phyloP scores from a whole-genome alignment of 2,888 invertebrate species.

The Notodonta dromedarius region DNA sequence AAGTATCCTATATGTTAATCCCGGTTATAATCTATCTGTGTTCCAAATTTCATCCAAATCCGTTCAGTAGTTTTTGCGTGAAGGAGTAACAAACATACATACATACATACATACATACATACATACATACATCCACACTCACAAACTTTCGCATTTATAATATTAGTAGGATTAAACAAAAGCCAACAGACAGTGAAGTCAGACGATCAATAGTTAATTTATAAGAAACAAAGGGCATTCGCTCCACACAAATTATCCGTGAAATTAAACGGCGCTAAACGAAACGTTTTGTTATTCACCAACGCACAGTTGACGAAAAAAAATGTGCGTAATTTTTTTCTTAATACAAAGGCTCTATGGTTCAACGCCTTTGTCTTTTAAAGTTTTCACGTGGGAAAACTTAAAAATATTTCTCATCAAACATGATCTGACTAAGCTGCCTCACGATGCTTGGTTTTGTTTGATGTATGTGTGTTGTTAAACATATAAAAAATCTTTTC shows the following conservation, averaged over 20 bases:
- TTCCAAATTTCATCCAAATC: too few relatives aligned
- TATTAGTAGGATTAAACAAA: slow-evolving; percentile 10
- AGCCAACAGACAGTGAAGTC: slow-evolving; percentile 22
- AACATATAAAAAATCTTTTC: too few relatives aligned
- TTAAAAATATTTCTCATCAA: slow-evolving; percentile 2
- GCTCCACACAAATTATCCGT: slow-evolving; percentile 60
- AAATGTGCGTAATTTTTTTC: not conserved
- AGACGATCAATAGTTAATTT: slow-evolving; percentile 45
- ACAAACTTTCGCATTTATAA: too few relatives aligned
- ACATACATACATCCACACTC: too few relatives aligned
- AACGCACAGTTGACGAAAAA: slow-evolving; percentile 24
- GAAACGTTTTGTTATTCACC: slow-evolving; percentile 33
- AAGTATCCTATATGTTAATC: too few relatives aligned
- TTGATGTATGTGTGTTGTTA: not conserved
- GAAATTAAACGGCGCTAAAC: slow-evolving; percentile 58
- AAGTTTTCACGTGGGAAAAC: slow-evolving; percentile 4
- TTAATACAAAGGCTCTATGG: slow-evolving; percentile 2
- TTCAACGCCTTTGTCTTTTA: slow-evolving; percentile 1
- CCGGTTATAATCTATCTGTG: too few relatives aligned
- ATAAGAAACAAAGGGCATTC: slow-evolving; percentile 56
- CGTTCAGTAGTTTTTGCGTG: too few relatives aligned
- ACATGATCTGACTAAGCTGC: not conserved
- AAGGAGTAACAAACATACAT: too few relatives aligned
- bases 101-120: too few relatives aligned
- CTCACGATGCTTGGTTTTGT: not conserved